Evolutionary conservation across 1,140 invertebrate species (phyloP).

Genomic region (Leptonema lineaticorne): DNA sequence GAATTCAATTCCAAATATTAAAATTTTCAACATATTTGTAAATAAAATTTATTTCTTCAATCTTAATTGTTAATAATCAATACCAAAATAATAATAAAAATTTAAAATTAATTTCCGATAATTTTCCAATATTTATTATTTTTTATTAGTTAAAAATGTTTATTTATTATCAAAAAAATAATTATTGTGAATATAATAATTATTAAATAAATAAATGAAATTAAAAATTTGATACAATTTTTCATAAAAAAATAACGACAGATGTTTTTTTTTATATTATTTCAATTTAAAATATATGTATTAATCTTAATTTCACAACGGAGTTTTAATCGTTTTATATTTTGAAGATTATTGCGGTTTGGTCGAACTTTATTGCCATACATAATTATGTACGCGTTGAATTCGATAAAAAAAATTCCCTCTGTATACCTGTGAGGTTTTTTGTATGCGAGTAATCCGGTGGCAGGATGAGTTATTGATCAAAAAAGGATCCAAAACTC

Average conservation of each 20-base stretch:
- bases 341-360: background rate
- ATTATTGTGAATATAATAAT: no score
- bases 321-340: background rate
- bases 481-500: slow-evolving; percentile 5
- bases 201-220: background rate
- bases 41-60: no score
- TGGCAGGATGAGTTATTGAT: slow-evolving; percentile 23
- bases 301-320: background rate
- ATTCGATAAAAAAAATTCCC: background rate
- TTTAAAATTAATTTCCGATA: no score
- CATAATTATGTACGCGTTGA: slow-evolving; percentile 5
- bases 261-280: no score
- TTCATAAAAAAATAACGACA: background rate
- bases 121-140: no score
- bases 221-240: no score
- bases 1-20: no score
- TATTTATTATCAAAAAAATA: no score
- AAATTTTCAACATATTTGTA: no score
- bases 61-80: no score
- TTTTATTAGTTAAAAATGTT: no score
- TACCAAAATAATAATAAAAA: no score
- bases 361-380: slow-evolving; percentile 3
- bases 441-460: slow-evolving; percentile 23
- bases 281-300: background rate
- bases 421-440: background rate